Base-by-base conservation (phyloP, 1,140 invertebrate species). In the Nasonia longicornis region DNA sequence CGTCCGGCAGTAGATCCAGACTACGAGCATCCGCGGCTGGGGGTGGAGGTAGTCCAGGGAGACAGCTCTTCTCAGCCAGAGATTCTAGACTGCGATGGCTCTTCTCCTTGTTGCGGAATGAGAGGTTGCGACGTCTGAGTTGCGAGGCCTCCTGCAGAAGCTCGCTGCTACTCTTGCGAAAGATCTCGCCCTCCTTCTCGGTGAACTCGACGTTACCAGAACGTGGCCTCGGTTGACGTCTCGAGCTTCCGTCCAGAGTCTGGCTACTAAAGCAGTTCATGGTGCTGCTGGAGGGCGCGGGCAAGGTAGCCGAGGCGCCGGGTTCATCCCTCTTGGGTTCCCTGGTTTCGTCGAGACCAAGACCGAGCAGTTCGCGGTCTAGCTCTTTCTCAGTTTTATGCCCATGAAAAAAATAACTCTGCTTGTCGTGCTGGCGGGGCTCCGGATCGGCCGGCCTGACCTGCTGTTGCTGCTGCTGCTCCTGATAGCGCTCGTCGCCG, bases 321-420 rank as follows among this genome's bases (percentile, higher is more conserved):
- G 52, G 20, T n/a, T 58, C 52, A n/a, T 58, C 16, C 52, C 52
- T 58, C 52, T 58, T 58, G 16, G 52, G 52, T 14, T n/a, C 16
- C 16, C 52, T 58, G 20, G 52, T n/a, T 20, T n/a, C 20, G 20
- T 58, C 52, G 52, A 58, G 52, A 14, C 22, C 22, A 26, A 26
- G 29, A 16, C 64, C 64, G 22, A 67, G 80, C 76, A 80, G 74
- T 63, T 84, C 81, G 58, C 81, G 85, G 84, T 86, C 85, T 87
- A 86, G 70, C 31, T 89, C 84, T 85, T 88, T 87, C 85, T 87
- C 84, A 85, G 85, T 84, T 86, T 87, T 88, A 85, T 88, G 85
- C 85, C 85, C 86, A 86, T 86, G 86, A 88, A 89, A 89, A 87
- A 88, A 87, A 87, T 87, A 88, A 83, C 84, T 87, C 82, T 86